phyloP scores from a whole-genome alignment of 1,140 invertebrate species.

The Hyles euphorbiae region DNA sequence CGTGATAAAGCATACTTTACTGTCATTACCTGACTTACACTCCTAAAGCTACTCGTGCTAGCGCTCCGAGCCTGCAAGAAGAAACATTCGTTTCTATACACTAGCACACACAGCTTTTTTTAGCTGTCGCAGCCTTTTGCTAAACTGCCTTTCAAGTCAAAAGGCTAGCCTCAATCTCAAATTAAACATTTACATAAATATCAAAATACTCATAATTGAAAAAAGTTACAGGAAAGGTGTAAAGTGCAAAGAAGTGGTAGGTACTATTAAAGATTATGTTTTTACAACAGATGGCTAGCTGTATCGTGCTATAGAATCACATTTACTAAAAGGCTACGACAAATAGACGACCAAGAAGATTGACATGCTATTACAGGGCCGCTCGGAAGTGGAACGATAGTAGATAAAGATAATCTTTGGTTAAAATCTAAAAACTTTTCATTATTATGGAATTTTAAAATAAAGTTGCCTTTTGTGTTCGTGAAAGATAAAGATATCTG shows the following conservation, averaged over 20 bases:
- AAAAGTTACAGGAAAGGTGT: not conserved
- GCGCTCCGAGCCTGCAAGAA: slow-evolving; percentile 87
- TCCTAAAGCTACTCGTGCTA: slow-evolving; percentile 91
- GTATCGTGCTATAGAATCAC: not conserved
- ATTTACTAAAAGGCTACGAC: slow-evolving; percentile 8
- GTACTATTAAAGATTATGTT: not conserved
- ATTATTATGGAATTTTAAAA: not conserved
- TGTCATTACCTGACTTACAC: slow-evolving; percentile 86
- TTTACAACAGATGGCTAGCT: not conserved
- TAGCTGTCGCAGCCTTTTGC: slow-evolving; percentile 8
- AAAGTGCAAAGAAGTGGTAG: not conserved
- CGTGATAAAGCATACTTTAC: slow-evolving; percentile 56
- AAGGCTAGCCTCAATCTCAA: slow-evolving; percentile 1
- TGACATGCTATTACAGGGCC: slow-evolving; percentile 42
- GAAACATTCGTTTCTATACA: slow-evolving; percentile 74
- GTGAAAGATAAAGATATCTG: not conserved
- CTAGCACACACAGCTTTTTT: slow-evolving; percentile 64
- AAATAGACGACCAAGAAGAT: slow-evolving; percentile 52
- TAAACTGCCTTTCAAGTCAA: slow-evolving; percentile 3
- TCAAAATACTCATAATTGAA: not conserved
- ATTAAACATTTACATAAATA: not conserved
- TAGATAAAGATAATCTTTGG: not conserved
- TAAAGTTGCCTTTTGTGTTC: not conserved
- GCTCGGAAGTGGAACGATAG: slow-evolving; percentile 17
- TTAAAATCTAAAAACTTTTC: no score